Base-by-base conservation (phyloP, 1,140 invertebrate genomes). In the Thaumetopoea pityocampa region DNA sequence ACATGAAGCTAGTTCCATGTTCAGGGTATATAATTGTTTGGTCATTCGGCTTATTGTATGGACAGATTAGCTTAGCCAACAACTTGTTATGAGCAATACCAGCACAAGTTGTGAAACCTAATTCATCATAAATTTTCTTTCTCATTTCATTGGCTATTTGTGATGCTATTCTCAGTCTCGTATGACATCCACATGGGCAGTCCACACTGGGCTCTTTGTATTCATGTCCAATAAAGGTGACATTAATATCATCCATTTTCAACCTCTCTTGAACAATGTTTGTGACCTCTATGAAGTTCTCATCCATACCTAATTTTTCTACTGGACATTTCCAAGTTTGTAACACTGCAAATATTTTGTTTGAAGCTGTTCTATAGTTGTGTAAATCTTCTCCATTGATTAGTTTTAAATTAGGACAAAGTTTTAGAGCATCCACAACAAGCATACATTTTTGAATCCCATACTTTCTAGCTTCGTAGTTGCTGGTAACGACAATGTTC, bases 21-120 rank as follows among this genome's bases (percentile, higher is more conserved):
- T 89, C 89, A 10, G 94, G 92, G 47, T 90, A 93, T 29, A 95
- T 71, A 7, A 91, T 84, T 4, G 94, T 95, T 64, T 96, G 94
- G 53, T 93, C 89, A 73, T 95, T 92, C 1, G 94, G 92, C 76
- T 94, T 94, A 57, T 94, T 86, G 27, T 88, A 74, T 17, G 88
- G 87, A 46, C 92, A 91, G 9, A 89, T 90, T 18, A 96, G 74
- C 79, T 96, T 95, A 2, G 94, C 91, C 52, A 95, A 69, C 28
- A 95, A 66, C 79, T 96, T 96, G 67, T 95, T 96, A 51, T 94
- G 91, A 18, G 92, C 89, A 47, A 95, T 89, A 6, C 94, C 94
- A 33, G 93, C 94, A 86, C 93, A 94, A 56, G 89, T 90, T 4
- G 93, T 94, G 20, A 95, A 86, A 19, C 90, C 89, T 22, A 94